Percentiles rank a stretch among this genome's conserved stretches.
phyloP scores from a whole-genome alignment of 2,797 vertebrate species.

The Sus cebifrons region DNA sequence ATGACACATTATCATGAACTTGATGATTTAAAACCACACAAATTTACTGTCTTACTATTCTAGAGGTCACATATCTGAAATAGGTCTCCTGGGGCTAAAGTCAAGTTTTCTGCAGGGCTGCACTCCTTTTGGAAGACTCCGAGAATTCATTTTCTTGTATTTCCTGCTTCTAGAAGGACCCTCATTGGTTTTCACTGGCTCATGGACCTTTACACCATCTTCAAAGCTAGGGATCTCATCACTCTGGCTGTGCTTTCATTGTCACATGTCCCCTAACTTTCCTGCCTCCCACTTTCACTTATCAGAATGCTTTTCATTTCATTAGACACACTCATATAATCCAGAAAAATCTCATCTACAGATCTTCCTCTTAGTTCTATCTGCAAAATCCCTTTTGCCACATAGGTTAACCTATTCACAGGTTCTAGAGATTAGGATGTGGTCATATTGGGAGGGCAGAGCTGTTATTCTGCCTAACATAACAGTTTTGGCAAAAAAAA shows the following conservation, averaged over 20 bases:
- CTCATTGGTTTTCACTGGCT: background rate
- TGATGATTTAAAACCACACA: background rate
- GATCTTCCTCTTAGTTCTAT: background rate
- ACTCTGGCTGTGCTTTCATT: background rate
- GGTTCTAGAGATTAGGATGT: background rate
- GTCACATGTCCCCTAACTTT: background rate
- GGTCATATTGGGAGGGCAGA: background rate
- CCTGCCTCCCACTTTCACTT: background rate
- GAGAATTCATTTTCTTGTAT: background rate
- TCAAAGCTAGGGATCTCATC: background rate
- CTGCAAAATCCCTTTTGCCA: background rate
- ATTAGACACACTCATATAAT: background rate
- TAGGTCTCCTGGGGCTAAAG: background rate
- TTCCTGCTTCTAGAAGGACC: background rate
- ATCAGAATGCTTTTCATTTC: background rate
- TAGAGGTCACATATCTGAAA: background rate
- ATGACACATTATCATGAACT: background rate
- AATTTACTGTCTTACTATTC: background rate
- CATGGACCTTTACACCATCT: background rate
- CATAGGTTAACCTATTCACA: background rate
- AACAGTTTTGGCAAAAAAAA: background rate
- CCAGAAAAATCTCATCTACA: background rate
- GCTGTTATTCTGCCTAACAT: background rate
- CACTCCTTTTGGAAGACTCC: background rate
- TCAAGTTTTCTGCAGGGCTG: background rate